phyloP scores from a whole-genome alignment of 2,888 invertebrate species.

The Elegia similella region DNA sequence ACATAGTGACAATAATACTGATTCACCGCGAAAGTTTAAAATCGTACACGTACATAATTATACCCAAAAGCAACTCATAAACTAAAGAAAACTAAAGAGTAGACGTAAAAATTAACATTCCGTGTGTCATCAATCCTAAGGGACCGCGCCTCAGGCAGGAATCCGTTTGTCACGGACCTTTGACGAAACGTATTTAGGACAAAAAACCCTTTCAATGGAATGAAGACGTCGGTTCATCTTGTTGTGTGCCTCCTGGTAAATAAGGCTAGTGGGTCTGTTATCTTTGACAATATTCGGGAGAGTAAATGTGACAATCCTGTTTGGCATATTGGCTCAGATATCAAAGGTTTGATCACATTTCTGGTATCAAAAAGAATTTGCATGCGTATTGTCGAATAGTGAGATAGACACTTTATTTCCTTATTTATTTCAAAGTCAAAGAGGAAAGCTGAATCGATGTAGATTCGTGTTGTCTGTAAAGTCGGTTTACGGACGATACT shows the following conservation, averaged over 20 bases:
- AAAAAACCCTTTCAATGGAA: constrained; percentile 55
- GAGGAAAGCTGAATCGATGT: too few relatives aligned
- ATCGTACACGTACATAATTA: too few relatives aligned
- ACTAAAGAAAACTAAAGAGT: background rate
- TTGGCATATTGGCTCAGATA: constrained; percentile 1
- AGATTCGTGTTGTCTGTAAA: too few relatives aligned
- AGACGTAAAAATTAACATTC: constrained; percentile 12
- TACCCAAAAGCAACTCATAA: too few relatives aligned
- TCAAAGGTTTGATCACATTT: constrained; percentile 5
- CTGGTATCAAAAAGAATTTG: background rate
- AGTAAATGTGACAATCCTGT: background rate
- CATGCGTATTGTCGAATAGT: background rate
- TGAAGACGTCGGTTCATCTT: constrained; percentile 57
- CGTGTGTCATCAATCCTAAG: constrained; percentile 32
- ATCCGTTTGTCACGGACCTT: constrained; percentile 67
- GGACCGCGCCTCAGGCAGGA: constrained; percentile 53
- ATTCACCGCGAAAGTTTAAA: too few relatives aligned
- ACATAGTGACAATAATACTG: too few relatives aligned
- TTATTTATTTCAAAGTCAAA: too few relatives aligned
- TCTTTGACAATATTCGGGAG: constrained; percentile 5
- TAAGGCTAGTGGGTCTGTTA: constrained; percentile 25
- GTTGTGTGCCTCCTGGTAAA: constrained; percentile 52
- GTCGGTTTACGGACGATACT: too few relatives aligned
- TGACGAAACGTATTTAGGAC: constrained; percentile 67
- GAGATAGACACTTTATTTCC: too few relatives aligned